Conservation (phyloP, 2,888 invertebrate species). For the Dryadula phaetusa region DNA sequence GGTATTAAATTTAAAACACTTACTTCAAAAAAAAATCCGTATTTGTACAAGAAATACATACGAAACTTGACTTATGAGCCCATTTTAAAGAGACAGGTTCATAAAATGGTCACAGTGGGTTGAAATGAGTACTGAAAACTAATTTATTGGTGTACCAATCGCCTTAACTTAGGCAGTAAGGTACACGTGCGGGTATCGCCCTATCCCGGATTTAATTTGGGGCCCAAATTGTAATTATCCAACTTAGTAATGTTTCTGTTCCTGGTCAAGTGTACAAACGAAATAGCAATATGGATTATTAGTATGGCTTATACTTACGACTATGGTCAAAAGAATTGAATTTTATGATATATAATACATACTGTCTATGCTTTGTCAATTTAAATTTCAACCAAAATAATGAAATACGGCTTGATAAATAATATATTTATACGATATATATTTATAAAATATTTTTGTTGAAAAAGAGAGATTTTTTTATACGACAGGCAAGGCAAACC, state of each 20-base stretch:
- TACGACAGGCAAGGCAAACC: too few relatives aligned
- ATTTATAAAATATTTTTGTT: too few relatives aligned
- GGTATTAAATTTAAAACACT: too few relatives aligned
- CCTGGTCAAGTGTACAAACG: conserved; percentile 27
- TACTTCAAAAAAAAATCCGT: too few relatives aligned
- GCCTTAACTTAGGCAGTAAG: conserved; percentile 46
- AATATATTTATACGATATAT: too few relatives aligned
- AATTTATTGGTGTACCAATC: conserved; percentile 46
- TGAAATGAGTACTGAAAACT: conserved; percentile 45
- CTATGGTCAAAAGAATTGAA: too few relatives aligned
- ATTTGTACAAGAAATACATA: not conserved
- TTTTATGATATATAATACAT: too few relatives aligned
- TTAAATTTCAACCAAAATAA: too few relatives aligned
- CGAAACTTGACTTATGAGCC: conserved; percentile 5
- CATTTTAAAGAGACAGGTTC: conserved; percentile 37
- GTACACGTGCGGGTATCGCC: conserved; percentile 46
- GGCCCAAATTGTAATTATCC: conserved; percentile 48
- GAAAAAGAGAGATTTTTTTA: too few relatives aligned
- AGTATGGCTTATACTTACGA: too few relatives aligned
- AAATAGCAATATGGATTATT: not conserved
- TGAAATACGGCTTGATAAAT: too few relatives aligned
- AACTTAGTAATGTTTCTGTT: conserved; percentile 36
- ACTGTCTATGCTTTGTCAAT: too few relatives aligned
- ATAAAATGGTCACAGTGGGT: conserved; percentile 40
- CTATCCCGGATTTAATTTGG: conserved; percentile 43